Evolutionary conservation across 2,797 vertebrate species (phyloP).

Genomic region (Peromyscus attwateri): DNA sequence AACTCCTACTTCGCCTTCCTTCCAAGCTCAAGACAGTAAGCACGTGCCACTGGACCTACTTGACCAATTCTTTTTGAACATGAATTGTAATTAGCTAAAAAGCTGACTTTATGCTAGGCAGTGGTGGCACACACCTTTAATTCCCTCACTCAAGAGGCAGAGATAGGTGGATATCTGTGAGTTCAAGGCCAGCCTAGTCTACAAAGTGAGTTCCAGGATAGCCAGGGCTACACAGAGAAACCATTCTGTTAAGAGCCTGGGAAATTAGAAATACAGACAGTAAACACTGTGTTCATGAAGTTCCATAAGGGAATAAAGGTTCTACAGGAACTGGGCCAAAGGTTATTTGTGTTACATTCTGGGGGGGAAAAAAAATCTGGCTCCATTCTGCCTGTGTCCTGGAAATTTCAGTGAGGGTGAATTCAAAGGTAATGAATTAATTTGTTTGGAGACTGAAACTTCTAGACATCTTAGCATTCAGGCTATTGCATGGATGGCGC

Average conservation of each 20-base stretch:
- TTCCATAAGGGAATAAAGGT: not conserved
- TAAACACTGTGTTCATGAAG: not conserved
- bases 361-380: not conserved
- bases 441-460: not conserved
- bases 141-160: not conserved
- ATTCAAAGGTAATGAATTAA: not conserved
- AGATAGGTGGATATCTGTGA: not conserved
- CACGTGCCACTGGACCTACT: no score
- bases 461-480: not conserved
- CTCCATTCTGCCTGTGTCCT: not conserved
- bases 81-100: not conserved
- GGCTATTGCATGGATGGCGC: not conserved
- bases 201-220: not conserved
- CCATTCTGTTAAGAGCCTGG: not conserved
- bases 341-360: not conserved
- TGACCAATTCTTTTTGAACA: conserved; percentile 35
- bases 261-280: not conserved
- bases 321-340: not conserved
- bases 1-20: not conserved
- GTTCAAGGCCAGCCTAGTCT: not conserved
- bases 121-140: not conserved
- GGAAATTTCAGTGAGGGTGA: not conserved
- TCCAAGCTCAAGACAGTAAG: not conserved
- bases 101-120: not conserved
- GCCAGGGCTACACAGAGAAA: not conserved